A percentile compares a stretch with the other conserved stretches of the same genome.
phyloP scores from a whole-genome alignment of 2,888 invertebrate genomes.

The Cartodere bifasciata region DNA sequence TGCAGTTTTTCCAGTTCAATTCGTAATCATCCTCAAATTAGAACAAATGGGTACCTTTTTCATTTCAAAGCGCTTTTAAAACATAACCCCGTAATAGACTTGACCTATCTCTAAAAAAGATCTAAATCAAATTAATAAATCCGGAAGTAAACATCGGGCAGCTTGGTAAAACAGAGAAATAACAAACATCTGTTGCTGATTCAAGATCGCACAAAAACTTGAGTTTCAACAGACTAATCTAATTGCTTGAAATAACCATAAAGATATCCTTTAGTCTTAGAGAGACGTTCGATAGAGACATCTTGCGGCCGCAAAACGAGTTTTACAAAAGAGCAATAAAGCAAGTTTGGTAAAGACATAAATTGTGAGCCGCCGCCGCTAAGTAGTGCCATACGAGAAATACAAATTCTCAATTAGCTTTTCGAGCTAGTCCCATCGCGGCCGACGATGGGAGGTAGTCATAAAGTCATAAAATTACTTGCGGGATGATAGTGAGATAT shows the following conservation, averaged over 20 bases:
- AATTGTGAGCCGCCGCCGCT: conserved; percentile 28
- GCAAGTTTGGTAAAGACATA: conserved; percentile 33
- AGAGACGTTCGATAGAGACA: conserved; percentile 37
- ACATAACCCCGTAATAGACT: too few species aligned
- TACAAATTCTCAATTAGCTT: conserved; percentile 36
- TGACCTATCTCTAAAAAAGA: too few species aligned
- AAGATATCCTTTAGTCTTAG: conserved; percentile 33
- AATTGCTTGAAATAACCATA: conserved; percentile 37
- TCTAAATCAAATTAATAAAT: too few species aligned
- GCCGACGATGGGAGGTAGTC: too few species aligned
- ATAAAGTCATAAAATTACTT: too few species aligned
- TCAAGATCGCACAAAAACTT: conserved; percentile 30
- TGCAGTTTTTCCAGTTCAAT: too few species aligned
- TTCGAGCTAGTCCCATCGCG: conserved; percentile 14
- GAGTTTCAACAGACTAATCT: conserved; percentile 35
- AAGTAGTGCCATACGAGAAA: conserved; percentile 31
- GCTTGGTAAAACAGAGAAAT: conserved; percentile 25
- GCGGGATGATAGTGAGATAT: too few species aligned
- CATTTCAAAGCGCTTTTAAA: too few species aligned
- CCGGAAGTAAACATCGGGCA: too few species aligned
- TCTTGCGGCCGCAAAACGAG: conserved; percentile 35
- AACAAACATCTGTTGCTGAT: conserved; percentile 33
- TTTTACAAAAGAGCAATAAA: conserved; percentile 36
- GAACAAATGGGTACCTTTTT: too few species aligned
- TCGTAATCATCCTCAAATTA: too few species aligned